Base-by-base conservation (phyloP, 2,797 vertebrate genomes). In the Furcifer pardalis region DNA sequence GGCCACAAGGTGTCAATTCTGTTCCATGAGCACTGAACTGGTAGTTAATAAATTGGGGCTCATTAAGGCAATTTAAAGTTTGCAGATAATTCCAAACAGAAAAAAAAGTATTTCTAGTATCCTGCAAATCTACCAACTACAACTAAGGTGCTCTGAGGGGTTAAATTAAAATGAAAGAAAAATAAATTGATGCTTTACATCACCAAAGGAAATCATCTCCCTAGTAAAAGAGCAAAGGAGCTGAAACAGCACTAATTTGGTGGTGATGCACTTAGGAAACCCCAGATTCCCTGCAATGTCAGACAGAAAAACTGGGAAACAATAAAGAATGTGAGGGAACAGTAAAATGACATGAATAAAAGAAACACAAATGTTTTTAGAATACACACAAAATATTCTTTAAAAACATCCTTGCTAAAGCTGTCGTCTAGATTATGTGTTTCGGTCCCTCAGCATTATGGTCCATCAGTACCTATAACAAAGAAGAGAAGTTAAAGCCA, bases 31-130 rank as follows among this genome's bases (percentile, higher is more conserved):
- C 94, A 71, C 60, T 75, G 88, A 91, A 92, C 90, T 92, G 94
- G 94, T 94, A 94, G 95, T 94, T 94, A 92, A 92, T 82, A 91
- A 95, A 91, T 86, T 91, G 94, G 79, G 94, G 95, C 94, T 96
- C 93, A 93, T 95, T 96, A 96, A 96, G 96, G 95, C 96, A 95
- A 96, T 96, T 95, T 88, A 93, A 94, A 96, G 94, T 94, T 91
- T 95, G 94, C 93, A 94, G 93, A 93, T 89, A 93, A 93, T 92
- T 95, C 94, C 91, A 93, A 92, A 89, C 68, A 88, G 89, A 91
- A 90, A 91, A 89, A 79, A 87, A 82, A 86, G 66, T 91, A 91
- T 46, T 94, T 91, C 94, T 90, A 79, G 66, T 82, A 85, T 86
- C 92, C 69, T 87, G 83, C 90, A 89, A 85, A 91, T 94, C 91